Conservation (phyloP, 2,797 vertebrate species). For the Anisognathus igniventris region DNA sequence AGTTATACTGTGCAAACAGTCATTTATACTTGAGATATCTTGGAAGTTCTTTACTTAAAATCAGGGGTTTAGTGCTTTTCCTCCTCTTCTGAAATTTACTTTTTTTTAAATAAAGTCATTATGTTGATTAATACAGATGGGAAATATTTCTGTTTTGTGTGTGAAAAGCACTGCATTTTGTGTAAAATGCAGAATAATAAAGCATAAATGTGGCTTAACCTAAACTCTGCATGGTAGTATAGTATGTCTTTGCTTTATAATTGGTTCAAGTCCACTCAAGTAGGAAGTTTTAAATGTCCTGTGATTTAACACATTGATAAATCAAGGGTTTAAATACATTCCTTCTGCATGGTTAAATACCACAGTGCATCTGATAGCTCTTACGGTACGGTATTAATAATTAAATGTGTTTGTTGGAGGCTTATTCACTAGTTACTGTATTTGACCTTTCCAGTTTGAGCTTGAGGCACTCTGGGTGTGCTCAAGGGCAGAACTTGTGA, state of each 20-base stretch:
- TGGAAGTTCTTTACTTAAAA: neutral
- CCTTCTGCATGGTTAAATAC: neutral
- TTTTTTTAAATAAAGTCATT: neutral
- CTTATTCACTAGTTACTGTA: neutral
- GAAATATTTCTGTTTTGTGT: neutral
- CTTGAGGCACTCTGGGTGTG: neutral
- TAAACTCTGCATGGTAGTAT: neutral
- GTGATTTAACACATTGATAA: neutral
- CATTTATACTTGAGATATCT: neutral
- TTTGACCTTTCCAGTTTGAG: neutral
- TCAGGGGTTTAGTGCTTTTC: neutral
- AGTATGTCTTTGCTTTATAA: neutral
- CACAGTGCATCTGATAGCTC: neutral
- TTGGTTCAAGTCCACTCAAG: neutral
- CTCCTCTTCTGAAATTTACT: neutral
- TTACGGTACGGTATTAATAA: accelerated
- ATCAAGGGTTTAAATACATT: neutral
- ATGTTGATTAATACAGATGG: neutral
- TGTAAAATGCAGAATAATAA: neutral
- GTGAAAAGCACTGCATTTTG: neutral
- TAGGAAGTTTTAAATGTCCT: neutral
- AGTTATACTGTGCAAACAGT: neutral
- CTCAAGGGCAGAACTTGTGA: neutral
- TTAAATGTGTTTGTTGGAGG: neutral
- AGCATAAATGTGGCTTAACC: neutral